Evolutionary conservation across 1,140 invertebrate species (phyloP).

Genomic region (Augochlora pura): DNA sequence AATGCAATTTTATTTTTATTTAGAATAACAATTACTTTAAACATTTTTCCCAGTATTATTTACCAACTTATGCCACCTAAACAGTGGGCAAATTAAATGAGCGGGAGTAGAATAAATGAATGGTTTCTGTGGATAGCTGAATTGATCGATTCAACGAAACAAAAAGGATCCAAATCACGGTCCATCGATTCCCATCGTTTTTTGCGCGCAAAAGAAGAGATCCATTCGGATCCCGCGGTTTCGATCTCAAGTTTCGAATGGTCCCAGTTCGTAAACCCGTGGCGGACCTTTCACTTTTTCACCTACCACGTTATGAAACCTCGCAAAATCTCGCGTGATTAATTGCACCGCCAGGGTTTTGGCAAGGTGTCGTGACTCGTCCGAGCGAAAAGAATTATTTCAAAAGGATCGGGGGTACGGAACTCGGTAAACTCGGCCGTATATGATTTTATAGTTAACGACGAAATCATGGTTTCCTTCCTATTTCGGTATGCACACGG

Average conservation of each 20-base stretch:
- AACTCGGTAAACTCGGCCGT: background rate
- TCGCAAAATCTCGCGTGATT: background rate
- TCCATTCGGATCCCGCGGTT: background rate
- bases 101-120: no score
- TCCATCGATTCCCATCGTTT: background rate
- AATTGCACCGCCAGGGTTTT: background rate
- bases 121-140: no score
- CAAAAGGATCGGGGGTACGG: background rate
- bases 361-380: background rate
- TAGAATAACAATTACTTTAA: no score
- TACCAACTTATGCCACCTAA: no score
- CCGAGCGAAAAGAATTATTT: background rate
- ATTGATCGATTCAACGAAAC: background rate
- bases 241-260: constrained; percentile 8
- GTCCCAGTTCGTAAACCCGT: background rate
- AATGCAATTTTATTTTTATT: no score
- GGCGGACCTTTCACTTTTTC: constrained; percentile 33
- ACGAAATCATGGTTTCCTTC: background rate
- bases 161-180: background rate
- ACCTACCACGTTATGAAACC: constrained; percentile 2
- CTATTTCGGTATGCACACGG: background rate
- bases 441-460: background rate
- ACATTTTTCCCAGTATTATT: no score
- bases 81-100: no score
- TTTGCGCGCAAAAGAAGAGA: no score